Conservation (phyloP, 1,140 invertebrate species). For the Drosophila chauvacae region DNA sequence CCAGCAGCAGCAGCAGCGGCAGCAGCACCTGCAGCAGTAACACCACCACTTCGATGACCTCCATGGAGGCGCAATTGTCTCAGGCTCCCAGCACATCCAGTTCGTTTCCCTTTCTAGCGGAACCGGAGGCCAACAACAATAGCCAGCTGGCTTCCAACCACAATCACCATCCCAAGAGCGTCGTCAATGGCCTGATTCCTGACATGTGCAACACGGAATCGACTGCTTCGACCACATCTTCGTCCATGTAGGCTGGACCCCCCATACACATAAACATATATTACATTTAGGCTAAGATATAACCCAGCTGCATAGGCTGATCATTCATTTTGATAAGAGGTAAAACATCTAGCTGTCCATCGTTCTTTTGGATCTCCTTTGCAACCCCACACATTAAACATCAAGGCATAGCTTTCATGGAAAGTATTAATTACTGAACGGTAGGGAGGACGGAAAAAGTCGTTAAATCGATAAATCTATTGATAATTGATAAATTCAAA, state of each 20-base stretch:
- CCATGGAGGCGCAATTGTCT: conserved; percentile 72
- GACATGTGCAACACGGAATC: conserved; percentile 47
- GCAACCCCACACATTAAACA: not conserved
- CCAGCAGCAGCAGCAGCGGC: conserved; percentile 6
- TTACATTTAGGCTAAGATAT: not conserved
- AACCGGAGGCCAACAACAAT: conserved; percentile 59
- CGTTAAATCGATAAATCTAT: too few species aligned
- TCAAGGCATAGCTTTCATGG: conserved; percentile 13
- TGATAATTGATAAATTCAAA: too few species aligned
- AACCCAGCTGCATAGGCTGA: not conserved
- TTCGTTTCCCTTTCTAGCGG: conserved; percentile 35
- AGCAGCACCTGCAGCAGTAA: not conserved
- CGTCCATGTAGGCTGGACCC: conserved; percentile 26
- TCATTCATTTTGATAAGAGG: conserved; percentile 4
- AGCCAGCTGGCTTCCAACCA: conserved; percentile 51
- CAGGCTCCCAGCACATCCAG: conserved; percentile 63
- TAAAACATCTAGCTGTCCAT: not conserved
- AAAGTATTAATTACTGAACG: conserved; percentile 16
- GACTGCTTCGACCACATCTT: conserved; percentile 40
- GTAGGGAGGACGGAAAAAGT: not conserved
- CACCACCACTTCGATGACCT: conserved; percentile 51
- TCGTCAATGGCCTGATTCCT: conserved; percentile 29
- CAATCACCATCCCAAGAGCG: conserved; percentile 28
- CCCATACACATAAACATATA: not conserved
- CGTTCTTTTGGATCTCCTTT: conserved; percentile 3